A percentile compares a stretch with the other conserved stretches of the same genome.
Evolutionary conservation across 2,113 vertebrate species (phyloP).

Genomic region (Colossoma macropomum): DNA sequence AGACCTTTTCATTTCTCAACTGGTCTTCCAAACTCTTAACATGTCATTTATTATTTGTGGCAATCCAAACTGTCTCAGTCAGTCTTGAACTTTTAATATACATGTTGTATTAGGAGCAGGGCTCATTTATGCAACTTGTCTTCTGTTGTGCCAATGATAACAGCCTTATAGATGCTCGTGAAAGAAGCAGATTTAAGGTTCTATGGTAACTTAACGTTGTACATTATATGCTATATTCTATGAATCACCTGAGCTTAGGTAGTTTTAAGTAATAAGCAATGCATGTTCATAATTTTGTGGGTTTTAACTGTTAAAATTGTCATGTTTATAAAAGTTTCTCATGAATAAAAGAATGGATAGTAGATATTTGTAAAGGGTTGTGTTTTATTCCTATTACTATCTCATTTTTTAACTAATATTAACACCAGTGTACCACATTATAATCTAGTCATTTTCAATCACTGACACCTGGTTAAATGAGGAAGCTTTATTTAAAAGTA

Average conservation of each 20-base stretch:
- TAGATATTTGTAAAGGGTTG: background rate
- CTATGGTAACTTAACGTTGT: background rate
- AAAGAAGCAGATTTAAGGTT: constrained; percentile 2
- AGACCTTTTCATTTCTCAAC: background rate
- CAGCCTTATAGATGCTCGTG: constrained; percentile 52
- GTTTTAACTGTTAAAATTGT: constrained; percentile 16
- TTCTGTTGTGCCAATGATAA: constrained; percentile 67
- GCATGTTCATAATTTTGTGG: constrained; percentile 4
- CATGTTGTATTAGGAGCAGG: background rate
- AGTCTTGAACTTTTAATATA: background rate
- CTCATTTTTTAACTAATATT: background rate
- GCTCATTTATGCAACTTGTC: constrained; percentile 7
- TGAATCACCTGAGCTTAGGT: background rate
- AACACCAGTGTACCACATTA: background rate
- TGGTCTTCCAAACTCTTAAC: background rate
- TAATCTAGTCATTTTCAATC: background rate
- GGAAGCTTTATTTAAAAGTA: constrained; percentile 93
- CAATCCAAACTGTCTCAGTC: background rate
- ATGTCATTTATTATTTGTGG: background rate
- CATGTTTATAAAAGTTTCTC: constrained; percentile 21
- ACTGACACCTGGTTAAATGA: constrained; percentile 50
- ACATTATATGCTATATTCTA: background rate
- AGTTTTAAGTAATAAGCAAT: constrained; percentile 11
- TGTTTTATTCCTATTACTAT: background rate
- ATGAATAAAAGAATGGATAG: constrained; percentile 47